Evolutionary conservation across 2,888 invertebrate genomes (phyloP), one percentile per base, ranked within the genome.

Genomic region (Glomeris marginata): DNA sequence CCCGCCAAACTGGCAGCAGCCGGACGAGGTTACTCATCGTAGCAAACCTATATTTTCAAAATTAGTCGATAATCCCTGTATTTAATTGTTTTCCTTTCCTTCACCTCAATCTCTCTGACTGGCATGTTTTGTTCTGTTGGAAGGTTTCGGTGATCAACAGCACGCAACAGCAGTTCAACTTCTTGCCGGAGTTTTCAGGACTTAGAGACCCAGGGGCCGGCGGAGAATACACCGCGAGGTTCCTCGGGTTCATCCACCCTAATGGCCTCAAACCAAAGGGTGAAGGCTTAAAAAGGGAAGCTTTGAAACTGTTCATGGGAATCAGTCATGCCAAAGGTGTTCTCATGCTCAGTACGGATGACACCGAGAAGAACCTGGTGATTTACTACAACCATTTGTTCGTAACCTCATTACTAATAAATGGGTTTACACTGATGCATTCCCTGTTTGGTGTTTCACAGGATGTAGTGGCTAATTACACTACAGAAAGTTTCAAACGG

Each of bases 1-100:
- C 63, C 91, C 91, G 0, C 81, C 84, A 0, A 86, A 94, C 66
- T 78, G 78, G 65, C 78, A 80, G 33, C 85, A 88, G 62, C 94
- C 94, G 0, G 94, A 94, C 63, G 80, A 78, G 54, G 90, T 73
- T 57, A 59, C n/a, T n/a, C n/a, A n/a, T n/a, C n/a, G n/a, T n/a
- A n/a, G n/a, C n/a, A n/a, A n/a, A n/a, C n/a, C n/a, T n/a, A n/a
- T n/a, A n/a, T n/a, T n/a, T n/a, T n/a, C n/a, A n/a, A n/a, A n/a
- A n/a, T n/a, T n/a, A n/a, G n/a, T n/a, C n/a, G n/a, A n/a, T n/a
- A n/a, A n/a, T n/a, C n/a, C n/a, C n/a, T n/a, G n/a, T n/a, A n/a
- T n/a, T n/a, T n/a, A n/a, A n/a, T n/a, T n/a, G n/a, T n/a, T 28
- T 28, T 28, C 8, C 3, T 28, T 28, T 8, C 3, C 8, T 28